Evolutionary conservation across 30 jellyfish, hydroid and myxozoan species (phyloP), one percentile per base, ranked within the genome.

Genomic region (Calvadosia cruxmelitensis): DNA sequence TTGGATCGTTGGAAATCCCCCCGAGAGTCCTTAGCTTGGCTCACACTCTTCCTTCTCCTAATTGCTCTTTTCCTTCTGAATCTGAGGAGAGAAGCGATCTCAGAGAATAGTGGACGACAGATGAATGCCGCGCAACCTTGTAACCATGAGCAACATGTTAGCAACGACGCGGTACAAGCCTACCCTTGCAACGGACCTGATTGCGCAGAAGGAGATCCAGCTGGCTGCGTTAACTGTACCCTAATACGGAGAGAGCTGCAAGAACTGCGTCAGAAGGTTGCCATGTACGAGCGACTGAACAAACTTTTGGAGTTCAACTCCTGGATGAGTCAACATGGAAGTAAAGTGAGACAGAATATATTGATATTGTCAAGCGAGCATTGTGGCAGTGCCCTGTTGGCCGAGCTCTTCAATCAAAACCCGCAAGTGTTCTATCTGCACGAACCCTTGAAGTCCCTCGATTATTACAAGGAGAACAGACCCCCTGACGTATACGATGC

Each of bases 261-360:
- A 81, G 99, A 91, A 28, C 36, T 91, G 26, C 71, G 99, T 33
- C 99, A 91, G 78, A 91, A 82, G 63, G 99, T 91, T 12, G 93
- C 95, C 16, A 91, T 91, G 99, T 91, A 91, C 50, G 99, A 91
- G 49, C 36, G 99, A 66, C 87, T 91, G 51, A 91, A 91, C 67
- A 91, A 83, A 70, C 65, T 91, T 66, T 64, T 91, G 50, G 99
- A 91, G 63, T 91, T 91, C 86, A 91, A 91, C 66, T 91, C 99
- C 26, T 91, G 99, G 99, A 91, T 91, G 99, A 91, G 94, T 65
- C 99, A 91, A 33, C 99, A 91, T 82, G 99, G 99, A 16, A 82
- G 94, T 75, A 91, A 91, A 74, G 81, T 83, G 94, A 50, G 99
- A 52, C 99, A 91, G 36, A 91, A 91, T 67, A 91, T 91, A 34